Evolutionary conservation across 2,888 invertebrate genomes (phyloP).

Genomic region (Gibbula magus): DNA sequence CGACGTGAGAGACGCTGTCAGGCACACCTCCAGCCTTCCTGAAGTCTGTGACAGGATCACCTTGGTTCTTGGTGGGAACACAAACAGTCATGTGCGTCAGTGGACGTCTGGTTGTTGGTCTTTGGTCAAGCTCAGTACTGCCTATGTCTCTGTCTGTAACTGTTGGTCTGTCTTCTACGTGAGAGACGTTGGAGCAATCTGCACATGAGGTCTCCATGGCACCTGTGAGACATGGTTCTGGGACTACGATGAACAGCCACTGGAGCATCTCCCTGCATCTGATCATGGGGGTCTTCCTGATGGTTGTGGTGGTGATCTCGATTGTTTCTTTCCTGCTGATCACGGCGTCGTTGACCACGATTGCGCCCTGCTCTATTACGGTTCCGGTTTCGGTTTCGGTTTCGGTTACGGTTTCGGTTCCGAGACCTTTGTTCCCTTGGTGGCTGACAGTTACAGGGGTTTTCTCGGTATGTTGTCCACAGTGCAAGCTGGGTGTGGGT

Average conservation of each 20-base stretch:
- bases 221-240: neutral
- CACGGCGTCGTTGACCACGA: neutral
- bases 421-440: conserved; percentile 17
- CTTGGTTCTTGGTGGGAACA: conserved; percentile 30
- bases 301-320: neutral
- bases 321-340: neutral
- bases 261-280: neutral
- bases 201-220: conserved; percentile 23
- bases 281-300: neutral
- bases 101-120: conserved; percentile 5
- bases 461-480: conserved; percentile 36
- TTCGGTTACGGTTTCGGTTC: conserved; percentile 40
- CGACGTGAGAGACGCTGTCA: conserved; percentile 29
- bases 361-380: conserved; percentile 17
- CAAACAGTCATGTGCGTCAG: conserved; percentile 37
- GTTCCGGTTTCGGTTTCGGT: conserved; percentile 40
- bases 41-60: conserved; percentile 13
- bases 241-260: neutral
- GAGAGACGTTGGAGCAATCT: neutral
- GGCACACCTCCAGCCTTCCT: conserved; percentile 11
- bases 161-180: neutral
- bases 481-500: conserved; percentile 45
- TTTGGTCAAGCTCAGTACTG: conserved; percentile 21
- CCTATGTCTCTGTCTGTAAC: neutral
- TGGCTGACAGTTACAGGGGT: conserved; percentile 45